These are phyloP conservation scores for Myotis brandtii DNA, from an alignment of 2,113 vertebrate genomes.

Conservation along the genomic window DNA sequence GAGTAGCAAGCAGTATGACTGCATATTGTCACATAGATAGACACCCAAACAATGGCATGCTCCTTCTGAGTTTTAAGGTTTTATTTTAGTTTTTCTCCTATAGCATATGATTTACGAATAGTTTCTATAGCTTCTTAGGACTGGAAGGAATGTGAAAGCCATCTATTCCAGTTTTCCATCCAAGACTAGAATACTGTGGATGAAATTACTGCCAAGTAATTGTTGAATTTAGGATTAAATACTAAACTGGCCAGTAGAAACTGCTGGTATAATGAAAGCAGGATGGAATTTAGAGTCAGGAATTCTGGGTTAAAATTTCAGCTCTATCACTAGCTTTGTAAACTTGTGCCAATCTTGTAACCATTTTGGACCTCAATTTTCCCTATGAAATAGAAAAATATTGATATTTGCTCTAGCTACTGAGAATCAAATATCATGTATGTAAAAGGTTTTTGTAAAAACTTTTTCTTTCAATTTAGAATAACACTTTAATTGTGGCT, in stretches of 20 bases:
- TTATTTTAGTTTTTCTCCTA: not conserved
- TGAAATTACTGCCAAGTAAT: constrained; percentile 4
- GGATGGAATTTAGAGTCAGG: not conserved
- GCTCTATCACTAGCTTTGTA: not conserved
- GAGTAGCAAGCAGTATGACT: not conserved
- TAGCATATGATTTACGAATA: not conserved
- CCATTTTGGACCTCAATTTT: not conserved
- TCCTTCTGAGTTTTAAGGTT: not conserved
- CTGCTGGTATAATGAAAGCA: not conserved
- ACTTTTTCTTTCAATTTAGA: not conserved
- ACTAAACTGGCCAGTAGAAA: not conserved
- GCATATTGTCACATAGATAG: not conserved
- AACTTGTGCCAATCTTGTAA: not conserved
- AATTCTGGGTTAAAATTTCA: not conserved
- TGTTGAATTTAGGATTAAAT: constrained; percentile 33
- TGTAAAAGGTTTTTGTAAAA: constrained; percentile 19
- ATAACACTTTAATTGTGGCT: not conserved
- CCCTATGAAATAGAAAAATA: constrained; percentile 27
- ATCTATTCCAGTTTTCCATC: not conserved
- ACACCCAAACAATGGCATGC: not conserved
- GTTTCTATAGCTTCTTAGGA: not conserved
- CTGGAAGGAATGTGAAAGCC: not conserved
- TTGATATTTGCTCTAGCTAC: not conserved
- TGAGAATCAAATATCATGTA: constrained; percentile 6
- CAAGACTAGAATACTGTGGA: not conserved